Conservation (phyloP, 2,888 invertebrate genomes). For the Merodon equestris region DNA sequence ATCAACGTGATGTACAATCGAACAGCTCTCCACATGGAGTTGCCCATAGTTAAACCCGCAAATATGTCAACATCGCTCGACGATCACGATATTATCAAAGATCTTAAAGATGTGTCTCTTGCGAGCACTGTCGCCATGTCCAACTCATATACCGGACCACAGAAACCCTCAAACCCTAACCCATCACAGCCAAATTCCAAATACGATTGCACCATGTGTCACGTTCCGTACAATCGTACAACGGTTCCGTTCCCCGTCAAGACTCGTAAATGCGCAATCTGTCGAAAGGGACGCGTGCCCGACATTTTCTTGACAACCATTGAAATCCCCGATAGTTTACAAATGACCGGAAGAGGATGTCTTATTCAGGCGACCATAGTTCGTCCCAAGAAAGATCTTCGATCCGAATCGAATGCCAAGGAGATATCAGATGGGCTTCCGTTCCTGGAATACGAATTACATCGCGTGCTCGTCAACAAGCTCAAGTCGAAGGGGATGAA, state of each 20-base stretch:
- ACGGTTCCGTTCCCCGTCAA: constrained; percentile 87
- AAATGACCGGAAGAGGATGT: constrained; percentile 85
- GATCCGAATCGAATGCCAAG: constrained; percentile 92
- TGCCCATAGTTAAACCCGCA: constrained; percentile 72
- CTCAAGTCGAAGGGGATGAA: constrained; percentile 96
- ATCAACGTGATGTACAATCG: constrained; percentile 82
- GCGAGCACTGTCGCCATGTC: constrained; percentile 71
- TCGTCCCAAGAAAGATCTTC: constrained; percentile 87
- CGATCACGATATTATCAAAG: constrained; percentile 77
- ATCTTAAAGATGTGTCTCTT: constrained; percentile 44
- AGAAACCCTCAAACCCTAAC: constrained; percentile 40
- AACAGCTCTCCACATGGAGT: constrained; percentile 76
- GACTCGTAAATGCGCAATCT: constrained; percentile 86
- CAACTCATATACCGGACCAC: constrained; percentile 70
- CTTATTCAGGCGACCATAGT: constrained; percentile 88
- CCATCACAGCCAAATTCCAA: constrained; percentile 39
- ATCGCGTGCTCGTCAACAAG: constrained; percentile 93
- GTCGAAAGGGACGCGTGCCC: constrained; percentile 90
- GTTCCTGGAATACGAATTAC: constrained; percentile 97
- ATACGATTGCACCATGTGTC: constrained; percentile 80
- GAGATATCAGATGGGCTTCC: constrained; percentile 97
- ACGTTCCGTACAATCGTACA: constrained; percentile 90
- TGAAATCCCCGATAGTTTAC: constrained; percentile 88
- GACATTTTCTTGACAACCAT: constrained; percentile 94
- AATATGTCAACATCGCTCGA: constrained; percentile 80